These are phyloP conservation scores for Hirtodrosophila histrioides DNA, from an alignment of 2,888 invertebrate genomes.

Conservation along the genomic window DNA sequence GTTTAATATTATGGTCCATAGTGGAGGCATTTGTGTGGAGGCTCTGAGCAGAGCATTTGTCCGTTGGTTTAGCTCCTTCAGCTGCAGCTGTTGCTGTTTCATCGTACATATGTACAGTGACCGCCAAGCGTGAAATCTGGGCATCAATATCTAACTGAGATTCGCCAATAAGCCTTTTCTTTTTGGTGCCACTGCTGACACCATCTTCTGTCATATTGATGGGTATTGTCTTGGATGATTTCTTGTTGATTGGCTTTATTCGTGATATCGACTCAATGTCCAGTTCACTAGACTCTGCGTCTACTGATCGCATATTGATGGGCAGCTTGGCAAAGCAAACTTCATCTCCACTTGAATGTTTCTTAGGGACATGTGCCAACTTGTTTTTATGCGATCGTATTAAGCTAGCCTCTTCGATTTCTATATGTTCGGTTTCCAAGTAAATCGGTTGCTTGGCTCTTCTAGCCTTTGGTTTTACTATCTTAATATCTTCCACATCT, in stretches of 20 bases:
- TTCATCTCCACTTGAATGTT: slow-evolving; percentile 12
- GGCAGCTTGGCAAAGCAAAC: background rate
- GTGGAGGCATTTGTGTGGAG: background rate
- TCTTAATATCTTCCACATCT: background rate
- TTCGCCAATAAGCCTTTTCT: background rate
- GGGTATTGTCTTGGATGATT: background rate
- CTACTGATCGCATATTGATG: background rate
- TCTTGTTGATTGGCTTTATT: slow-evolving; percentile 6
- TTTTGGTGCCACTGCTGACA: background rate
- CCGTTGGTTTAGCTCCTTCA: background rate
- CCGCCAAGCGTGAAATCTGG: slow-evolving; percentile 21
- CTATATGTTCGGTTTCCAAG: background rate
- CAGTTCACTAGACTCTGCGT: slow-evolving; percentile 5
- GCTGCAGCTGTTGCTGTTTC: background rate
- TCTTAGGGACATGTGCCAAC: background rate
- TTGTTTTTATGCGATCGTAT: background rate
- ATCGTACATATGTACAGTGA: slow-evolving; percentile 29
- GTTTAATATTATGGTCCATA: slow-evolving; percentile 16
- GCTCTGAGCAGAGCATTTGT: too few species aligned
- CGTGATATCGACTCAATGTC: background rate
- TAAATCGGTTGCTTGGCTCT: background rate
- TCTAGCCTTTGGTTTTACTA: background rate
- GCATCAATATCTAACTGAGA: background rate
- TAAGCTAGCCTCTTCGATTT: background rate
- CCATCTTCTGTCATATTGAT: background rate